These are phyloP conservation scores for Teleogryllus occipitalis DNA, from an alignment of 1,140 invertebrate species.

Conservation along the genomic window DNA sequence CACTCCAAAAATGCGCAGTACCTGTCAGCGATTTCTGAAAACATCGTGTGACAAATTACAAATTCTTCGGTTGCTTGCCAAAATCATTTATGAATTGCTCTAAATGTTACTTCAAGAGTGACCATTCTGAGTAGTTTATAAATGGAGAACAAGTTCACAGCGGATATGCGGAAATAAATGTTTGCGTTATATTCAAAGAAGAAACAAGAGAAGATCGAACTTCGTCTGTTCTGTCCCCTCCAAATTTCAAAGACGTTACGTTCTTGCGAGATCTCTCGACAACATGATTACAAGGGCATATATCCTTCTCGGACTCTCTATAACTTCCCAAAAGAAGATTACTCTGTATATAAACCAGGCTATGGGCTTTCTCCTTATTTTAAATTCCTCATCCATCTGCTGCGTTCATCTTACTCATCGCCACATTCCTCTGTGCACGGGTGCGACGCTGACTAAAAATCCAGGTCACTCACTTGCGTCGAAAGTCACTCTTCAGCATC, in stretches of 20 bases:
- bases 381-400: neutral
- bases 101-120: neutral
- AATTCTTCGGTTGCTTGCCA: neutral
- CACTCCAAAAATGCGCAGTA: neutral
- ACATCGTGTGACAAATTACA: neutral
- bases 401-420: neutral
- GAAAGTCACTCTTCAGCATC: neutral
- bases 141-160: neutral
- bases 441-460: neutral
- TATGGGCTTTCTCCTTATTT: neutral
- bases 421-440: neutral
- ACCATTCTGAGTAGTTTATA: neutral
- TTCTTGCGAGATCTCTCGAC: neutral
- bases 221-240: neutral
- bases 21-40: neutral
- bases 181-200: neutral
- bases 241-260: neutral
- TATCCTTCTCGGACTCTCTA: neutral
- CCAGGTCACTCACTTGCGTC: neutral
- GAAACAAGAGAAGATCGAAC: neutral
- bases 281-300: neutral
- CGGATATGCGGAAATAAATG: neutral
- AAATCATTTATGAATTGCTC: neutral
- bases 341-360: constrained; percentile 1
- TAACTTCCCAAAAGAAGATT: neutral